Percentiles rank a stretch among this genome's conserved stretches.
Conservation (phyloP, 2,113 vertebrate species). For the Heloderma charlesbogerti region DNA sequence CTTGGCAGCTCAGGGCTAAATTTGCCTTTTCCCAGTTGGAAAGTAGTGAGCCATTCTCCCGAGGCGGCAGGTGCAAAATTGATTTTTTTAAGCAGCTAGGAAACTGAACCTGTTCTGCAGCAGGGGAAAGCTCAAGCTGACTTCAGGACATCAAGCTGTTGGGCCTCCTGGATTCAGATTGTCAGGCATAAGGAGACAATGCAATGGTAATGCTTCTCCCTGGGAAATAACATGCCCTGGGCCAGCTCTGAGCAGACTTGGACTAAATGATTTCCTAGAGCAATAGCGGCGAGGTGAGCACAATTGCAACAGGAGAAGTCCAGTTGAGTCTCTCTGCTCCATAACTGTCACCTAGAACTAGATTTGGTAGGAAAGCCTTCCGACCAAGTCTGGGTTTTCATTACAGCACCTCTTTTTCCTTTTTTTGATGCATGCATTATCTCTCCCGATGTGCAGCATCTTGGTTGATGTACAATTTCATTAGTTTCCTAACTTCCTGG, state of each 20-base stretch:
- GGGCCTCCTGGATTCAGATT: not conserved
- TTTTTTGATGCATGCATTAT: not conserved
- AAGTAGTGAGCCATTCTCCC: not conserved
- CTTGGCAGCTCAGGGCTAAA: not conserved
- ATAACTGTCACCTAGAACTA: not conserved
- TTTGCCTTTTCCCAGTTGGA: not conserved
- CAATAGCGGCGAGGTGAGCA: not conserved
- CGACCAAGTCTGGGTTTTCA: not conserved
- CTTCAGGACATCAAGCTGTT: not conserved
- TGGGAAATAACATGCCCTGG: not conserved
- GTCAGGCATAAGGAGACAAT: not conserved
- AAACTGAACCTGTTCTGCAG: not conserved
- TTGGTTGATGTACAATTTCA: slow-evolving; percentile 2
- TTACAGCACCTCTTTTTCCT: not conserved
- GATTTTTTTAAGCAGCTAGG: not conserved
- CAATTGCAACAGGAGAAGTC: not conserved
- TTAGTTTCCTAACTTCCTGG: not conserved
- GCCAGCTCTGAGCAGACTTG: not conserved
- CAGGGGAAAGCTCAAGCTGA: not conserved
- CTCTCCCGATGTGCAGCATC: not conserved
- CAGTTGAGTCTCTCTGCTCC: not conserved
- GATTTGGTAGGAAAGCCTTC: not conserved
- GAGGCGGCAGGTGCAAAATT: not conserved
- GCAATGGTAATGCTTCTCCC: not conserved
- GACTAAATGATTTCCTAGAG: not conserved